Evolutionary conservation across 2,113 vertebrate species (phyloP).

Genomic region (Oreotrochilus melanogaster): DNA sequence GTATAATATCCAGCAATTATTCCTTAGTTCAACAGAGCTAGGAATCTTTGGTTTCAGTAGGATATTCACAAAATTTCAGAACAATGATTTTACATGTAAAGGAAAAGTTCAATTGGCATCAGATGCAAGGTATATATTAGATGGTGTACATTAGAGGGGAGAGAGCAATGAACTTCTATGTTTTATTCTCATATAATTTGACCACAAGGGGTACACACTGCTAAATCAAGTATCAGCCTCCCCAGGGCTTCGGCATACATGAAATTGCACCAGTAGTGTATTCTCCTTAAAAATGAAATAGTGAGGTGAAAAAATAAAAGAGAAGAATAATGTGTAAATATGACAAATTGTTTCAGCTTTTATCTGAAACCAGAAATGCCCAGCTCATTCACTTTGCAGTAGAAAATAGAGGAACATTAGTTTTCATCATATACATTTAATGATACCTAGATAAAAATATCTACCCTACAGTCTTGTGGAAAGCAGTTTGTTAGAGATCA

Average conservation of each 20-base stretch:
- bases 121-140: neutral
- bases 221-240: neutral
- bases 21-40: neutral
- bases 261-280: rapidly evolving
- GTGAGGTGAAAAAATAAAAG: neutral
- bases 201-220: neutral
- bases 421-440: neutral
- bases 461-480: neutral
- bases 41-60: neutral
- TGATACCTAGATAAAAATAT: neutral
- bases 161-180: neutral
- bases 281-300: neutral
- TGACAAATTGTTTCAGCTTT: neutral
- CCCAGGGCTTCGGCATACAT: neutral
- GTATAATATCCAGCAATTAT: neutral
- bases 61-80: neutral
- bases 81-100: neutral
- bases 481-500: neutral
- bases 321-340: neutral
- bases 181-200: neutral
- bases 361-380: neutral
- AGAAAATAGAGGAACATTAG: neutral
- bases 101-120: neutral
- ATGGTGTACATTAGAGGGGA: neutral
- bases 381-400: neutral